Conservation (phyloP, 2,888 invertebrate genomes). For the Buathra laborator region DNA sequence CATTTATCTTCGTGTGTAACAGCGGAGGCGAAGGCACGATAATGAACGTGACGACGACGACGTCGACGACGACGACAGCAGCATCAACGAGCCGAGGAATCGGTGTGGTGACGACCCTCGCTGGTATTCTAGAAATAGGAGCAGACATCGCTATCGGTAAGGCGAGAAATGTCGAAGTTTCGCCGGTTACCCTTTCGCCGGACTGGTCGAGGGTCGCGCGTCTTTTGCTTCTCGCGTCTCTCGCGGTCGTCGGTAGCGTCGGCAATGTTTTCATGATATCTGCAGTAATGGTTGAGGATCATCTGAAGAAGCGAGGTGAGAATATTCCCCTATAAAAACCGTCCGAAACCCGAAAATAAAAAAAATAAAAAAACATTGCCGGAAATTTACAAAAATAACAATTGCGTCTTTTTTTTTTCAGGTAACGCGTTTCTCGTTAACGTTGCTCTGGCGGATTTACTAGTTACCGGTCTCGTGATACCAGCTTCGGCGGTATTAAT, state of each 20-base stretch:
- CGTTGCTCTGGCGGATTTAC: conserved; percentile 90
- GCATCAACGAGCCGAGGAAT: conserved; percentile 66
- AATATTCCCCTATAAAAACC: neutral
- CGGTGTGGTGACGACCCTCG: conserved; percentile 70
- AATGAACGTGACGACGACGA: conserved; percentile 70
- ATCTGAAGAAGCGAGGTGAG: conserved; percentile 89
- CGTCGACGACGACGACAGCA: conserved; percentile 62
- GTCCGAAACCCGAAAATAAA: neutral
- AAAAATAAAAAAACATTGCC: neutral
- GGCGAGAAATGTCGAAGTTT: conserved; percentile 85
- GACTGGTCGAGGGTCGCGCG: conserved; percentile 90
- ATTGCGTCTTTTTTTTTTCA: conserved; percentile 77
- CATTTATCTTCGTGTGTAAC: neutral
- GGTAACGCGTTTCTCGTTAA: conserved; percentile 90
- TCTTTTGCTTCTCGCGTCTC: conserved; percentile 88
- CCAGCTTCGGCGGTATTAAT: conserved; percentile 90
- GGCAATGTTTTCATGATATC: conserved; percentile 93
- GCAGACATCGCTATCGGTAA: conserved; percentile 76
- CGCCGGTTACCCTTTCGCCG: conserved; percentile 89
- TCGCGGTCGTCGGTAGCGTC: conserved; percentile 89
- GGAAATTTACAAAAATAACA: neutral
- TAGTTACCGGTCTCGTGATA: conserved; percentile 90
- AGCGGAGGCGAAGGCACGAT: conserved; percentile 41
- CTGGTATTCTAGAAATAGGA: conserved; percentile 74
- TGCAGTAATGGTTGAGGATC: conserved; percentile 90